A percentile compares a stretch with the other conserved stretches of the same genome.
Conservation (phyloP, 1,140 invertebrate species). For the Lithobius niger region DNA sequence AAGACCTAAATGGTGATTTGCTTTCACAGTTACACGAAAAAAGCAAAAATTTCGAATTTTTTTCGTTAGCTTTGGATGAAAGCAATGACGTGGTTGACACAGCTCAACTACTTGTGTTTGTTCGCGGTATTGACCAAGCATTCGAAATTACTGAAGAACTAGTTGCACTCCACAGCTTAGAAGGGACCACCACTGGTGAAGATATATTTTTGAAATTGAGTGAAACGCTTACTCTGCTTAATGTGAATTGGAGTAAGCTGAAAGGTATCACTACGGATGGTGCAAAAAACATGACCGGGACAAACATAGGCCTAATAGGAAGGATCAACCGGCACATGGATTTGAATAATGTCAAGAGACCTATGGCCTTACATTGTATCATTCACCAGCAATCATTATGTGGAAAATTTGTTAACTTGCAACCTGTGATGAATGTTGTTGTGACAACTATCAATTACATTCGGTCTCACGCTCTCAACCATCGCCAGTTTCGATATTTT, state of each 20-base stretch:
- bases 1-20: conserved; percentile 22
- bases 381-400: conserved; percentile 26
- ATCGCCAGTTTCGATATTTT: conserved; percentile 26
- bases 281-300: conserved; percentile 24
- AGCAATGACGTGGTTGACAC: conserved; percentile 24
- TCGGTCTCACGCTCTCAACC: conserved; percentile 22
- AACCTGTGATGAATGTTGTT: conserved; percentile 22
- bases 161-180: conserved; percentile 18
- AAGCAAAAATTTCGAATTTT: conserved; percentile 22
- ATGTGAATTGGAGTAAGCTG: conserved; percentile 18
- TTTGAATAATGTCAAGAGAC: conserved; percentile 9
- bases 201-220: conserved; percentile 23
- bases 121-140: conserved; percentile 22
- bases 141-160: conserved; percentile 27
- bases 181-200: conserved; percentile 22
- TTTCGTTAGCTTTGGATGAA: conserved; percentile 26
- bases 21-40: conserved; percentile 16
- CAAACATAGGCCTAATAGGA: conserved; percentile 21
- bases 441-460: conserved; percentile 27
- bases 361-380: conserved; percentile 23
- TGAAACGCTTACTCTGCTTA: conserved; percentile 11
- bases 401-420: conserved; percentile 19
- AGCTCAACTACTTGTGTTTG: conserved; percentile 23
- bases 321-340: conserved; percentile 18
- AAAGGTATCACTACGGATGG: conserved; percentile 25